These are phyloP conservation scores for Aepyceros melampus DNA, from an alignment of 2,113 vertebrate genomes.

Conservation along the genomic window DNA sequence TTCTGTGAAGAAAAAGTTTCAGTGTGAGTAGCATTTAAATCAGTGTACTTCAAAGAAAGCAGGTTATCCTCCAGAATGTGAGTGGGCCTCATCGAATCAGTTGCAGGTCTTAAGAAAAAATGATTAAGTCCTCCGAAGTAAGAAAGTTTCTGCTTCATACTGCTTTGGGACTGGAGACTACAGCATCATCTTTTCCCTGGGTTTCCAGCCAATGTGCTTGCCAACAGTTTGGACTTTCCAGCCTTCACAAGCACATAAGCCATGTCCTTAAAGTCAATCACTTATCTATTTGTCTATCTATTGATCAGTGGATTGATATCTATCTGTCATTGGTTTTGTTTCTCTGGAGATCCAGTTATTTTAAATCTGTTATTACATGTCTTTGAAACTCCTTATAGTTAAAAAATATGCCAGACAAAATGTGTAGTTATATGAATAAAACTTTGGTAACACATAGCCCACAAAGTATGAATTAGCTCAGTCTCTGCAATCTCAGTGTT, in stretches of 20 bases:
- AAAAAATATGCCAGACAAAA: neutral
- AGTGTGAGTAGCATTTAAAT: neutral
- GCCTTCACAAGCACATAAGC: neutral
- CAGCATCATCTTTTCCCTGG: neutral
- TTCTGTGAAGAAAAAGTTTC: neutral
- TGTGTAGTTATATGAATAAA: neutral
- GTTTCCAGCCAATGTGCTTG: neutral
- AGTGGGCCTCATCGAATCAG: neutral
- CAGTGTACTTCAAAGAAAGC: neutral
- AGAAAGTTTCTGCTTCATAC: neutral
- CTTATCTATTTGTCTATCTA: neutral
- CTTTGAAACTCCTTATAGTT: neutral
- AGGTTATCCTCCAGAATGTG: neutral
- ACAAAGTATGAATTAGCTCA: neutral
- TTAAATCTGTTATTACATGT: neutral
- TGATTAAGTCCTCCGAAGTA: neutral
- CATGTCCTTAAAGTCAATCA: neutral
- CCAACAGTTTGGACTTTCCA: neutral
- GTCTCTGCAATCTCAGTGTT: neutral
- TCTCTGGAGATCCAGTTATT: neutral
- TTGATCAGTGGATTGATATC: too few species aligned
- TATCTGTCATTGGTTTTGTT: neutral
- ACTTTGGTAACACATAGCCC: neutral
- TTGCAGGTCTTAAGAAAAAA: neutral
- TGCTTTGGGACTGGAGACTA: neutral